Conservation (phyloP, 2,888 invertebrate species). For the Brachyopa scutellaris region DNA sequence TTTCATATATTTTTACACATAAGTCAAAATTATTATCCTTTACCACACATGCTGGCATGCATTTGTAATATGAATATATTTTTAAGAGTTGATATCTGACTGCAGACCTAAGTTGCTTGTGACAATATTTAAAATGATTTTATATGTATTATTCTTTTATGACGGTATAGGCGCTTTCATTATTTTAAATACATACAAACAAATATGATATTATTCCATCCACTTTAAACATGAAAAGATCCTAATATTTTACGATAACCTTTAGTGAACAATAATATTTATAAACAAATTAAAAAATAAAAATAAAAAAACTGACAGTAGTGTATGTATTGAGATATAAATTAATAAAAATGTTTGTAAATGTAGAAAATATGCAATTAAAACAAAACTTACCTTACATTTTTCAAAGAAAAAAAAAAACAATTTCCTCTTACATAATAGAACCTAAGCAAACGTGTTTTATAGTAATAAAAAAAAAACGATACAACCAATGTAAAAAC, state of each 20-base stretch:
- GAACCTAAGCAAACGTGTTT: conserved; percentile 66
- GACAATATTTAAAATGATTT: conserved; percentile 28
- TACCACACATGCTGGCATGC: too few species aligned
- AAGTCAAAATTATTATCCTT: too few species aligned
- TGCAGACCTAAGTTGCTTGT: conserved; percentile 32
- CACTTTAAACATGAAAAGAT: conserved; percentile 66
- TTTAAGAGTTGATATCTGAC: conserved; percentile 6
- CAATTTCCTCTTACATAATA: conserved; percentile 67
- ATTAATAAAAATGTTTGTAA: conserved; percentile 43
- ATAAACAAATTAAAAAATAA: conserved; percentile 26
- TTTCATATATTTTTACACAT: too few species aligned
- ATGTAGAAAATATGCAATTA: conserved; percentile 55
- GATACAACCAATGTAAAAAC: conserved; percentile 60
- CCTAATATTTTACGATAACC: conserved; percentile 73
- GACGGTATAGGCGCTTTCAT: conserved; percentile 39
- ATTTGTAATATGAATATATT: background rate
- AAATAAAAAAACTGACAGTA: conserved; percentile 25
- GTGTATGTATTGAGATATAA: conserved; percentile 42
- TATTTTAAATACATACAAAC: conserved; percentile 60
- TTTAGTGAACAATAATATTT: conserved; percentile 72
- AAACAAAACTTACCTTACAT: conserved; percentile 52
- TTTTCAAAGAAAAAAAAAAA: conserved; percentile 56
- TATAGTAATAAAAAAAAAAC: conserved; percentile 58
- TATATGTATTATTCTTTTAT: background rate
- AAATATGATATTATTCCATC: conserved; percentile 69